These are phyloP conservation scores for Podarcis siculus DNA, from an alignment of 2,797 vertebrate genomes.

Conservation along the genomic window DNA sequence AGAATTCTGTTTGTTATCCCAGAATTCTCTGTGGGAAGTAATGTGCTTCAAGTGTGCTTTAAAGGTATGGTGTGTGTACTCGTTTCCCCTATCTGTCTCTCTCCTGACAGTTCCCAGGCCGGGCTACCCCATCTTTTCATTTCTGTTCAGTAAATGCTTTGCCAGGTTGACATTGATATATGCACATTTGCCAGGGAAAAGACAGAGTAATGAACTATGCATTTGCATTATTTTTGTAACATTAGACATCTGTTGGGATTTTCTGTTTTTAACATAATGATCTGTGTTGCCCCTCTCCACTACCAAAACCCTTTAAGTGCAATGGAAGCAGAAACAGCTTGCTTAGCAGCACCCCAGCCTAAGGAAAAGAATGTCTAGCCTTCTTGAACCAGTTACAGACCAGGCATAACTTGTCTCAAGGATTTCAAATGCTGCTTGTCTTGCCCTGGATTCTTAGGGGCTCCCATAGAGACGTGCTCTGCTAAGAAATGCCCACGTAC, in stretches of 20 bases:
- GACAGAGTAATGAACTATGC: neutral
- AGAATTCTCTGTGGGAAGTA: no score
- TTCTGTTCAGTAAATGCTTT: neutral
- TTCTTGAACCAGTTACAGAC: constrained; percentile 49
- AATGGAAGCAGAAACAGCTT: constrained; percentile 24
- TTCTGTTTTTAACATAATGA: neutral
- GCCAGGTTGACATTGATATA: neutral
- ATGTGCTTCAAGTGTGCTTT: no score
- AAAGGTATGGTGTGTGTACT: no score
- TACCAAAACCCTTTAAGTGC: neutral
- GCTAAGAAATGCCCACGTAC: neutral
- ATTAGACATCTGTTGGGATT: neutral
- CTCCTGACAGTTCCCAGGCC: neutral
- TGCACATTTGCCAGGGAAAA: neutral
- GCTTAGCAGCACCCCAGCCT: neutral
- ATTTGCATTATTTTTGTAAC: neutral
- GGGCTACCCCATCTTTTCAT: constrained; percentile 3
- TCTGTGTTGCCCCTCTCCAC: neutral
- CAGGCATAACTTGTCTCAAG: constrained; percentile 12
- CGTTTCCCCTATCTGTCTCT: no score
- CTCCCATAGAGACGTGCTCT: neutral
- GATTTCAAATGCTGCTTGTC: neutral
- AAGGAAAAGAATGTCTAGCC: constrained; percentile 46
- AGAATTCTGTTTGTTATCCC: no score
- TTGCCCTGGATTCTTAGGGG: constrained; percentile 7